phyloP scores from a whole-genome alignment of 2,888 invertebrate species.

The Eilema sororculum region DNA sequence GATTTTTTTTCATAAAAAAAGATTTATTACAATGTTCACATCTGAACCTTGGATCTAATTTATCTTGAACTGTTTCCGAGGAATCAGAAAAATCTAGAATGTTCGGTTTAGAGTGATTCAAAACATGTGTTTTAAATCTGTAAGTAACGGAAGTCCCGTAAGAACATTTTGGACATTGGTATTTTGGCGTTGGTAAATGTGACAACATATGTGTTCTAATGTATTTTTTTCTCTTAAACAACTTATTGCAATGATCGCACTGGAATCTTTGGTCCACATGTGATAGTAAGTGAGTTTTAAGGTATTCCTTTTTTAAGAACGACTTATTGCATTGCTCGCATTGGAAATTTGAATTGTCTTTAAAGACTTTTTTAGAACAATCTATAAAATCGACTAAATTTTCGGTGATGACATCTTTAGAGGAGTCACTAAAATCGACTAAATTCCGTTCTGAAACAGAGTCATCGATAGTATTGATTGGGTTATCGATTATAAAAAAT shows the following conservation, averaged over 20 bases:
- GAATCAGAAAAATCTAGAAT: background rate
- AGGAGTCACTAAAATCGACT: background rate
- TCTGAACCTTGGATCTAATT: too few species aligned
- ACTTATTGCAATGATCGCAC: slow-evolving; percentile 8
- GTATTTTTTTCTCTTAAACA: background rate
- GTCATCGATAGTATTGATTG: background rate
- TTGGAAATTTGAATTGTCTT: background rate
- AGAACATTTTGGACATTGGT: slow-evolving; percentile 10
- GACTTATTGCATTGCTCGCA: slow-evolving; percentile 3
- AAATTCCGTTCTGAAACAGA: background rate
- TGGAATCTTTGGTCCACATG: background rate
- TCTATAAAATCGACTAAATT: background rate
- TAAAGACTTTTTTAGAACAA: background rate
- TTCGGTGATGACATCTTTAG: background rate
- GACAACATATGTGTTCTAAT: slow-evolving; percentile 4
- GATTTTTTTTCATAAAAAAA: too few species aligned
- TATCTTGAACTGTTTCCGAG: too few species aligned
- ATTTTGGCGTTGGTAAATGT: slow-evolving; percentile 8
- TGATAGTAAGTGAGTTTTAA: slow-evolving; percentile 2
- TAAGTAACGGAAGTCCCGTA: background rate
- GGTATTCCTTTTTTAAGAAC: background rate
- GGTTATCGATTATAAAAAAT: slow-evolving; percentile 5
- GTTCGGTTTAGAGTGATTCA: background rate
- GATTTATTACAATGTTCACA: too few species aligned
- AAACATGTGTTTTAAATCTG: background rate